Conservation (phyloP, 2,113 vertebrate species). For the Cyprinus carpio region DNA sequence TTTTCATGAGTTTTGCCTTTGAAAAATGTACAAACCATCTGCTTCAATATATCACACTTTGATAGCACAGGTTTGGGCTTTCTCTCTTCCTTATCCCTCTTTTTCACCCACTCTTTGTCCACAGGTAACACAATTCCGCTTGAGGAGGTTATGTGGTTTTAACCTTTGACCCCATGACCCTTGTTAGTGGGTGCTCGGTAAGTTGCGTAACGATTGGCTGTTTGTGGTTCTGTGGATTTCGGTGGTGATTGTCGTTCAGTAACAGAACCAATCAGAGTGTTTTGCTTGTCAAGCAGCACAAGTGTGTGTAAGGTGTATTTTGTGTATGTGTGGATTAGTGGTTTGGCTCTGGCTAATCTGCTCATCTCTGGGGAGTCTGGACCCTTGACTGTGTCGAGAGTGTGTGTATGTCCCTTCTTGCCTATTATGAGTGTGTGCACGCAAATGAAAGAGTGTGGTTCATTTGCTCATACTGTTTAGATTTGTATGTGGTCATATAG, state of each 20-base stretch:
- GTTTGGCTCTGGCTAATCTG: slow-evolving; percentile 68
- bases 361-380: slow-evolving; percentile 68
- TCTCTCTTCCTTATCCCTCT: slow-evolving; percentile 19
- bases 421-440: slow-evolving; percentile 11
- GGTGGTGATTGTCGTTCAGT: background rate
- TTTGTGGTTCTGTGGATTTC: slow-evolving; percentile 61
- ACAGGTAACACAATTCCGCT: slow-evolving; percentile 72
- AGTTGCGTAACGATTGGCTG: slow-evolving; percentile 66
- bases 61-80: slow-evolving; percentile 10
- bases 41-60: slow-evolving; percentile 16
- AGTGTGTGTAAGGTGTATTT: slow-evolving; percentile 51
- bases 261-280: slow-evolving; percentile 21
- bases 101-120: slow-evolving; percentile 16
- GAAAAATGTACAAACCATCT: slow-evolving; percentile 2
- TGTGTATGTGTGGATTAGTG: slow-evolving; percentile 67
- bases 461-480: background rate
- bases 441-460: background rate
- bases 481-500: slow-evolving; percentile 42
- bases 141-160: slow-evolving; percentile 74
- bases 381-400: slow-evolving; percentile 56
- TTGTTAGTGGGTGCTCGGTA: slow-evolving; percentile 65
- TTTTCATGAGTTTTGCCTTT: background rate
- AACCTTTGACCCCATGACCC: slow-evolving; percentile 71
- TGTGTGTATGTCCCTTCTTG: background rate
- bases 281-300: slow-evolving; percentile 8